phyloP scores from a whole-genome alignment of 1,140 invertebrate species.

The Brachionus paranguensis region DNA sequence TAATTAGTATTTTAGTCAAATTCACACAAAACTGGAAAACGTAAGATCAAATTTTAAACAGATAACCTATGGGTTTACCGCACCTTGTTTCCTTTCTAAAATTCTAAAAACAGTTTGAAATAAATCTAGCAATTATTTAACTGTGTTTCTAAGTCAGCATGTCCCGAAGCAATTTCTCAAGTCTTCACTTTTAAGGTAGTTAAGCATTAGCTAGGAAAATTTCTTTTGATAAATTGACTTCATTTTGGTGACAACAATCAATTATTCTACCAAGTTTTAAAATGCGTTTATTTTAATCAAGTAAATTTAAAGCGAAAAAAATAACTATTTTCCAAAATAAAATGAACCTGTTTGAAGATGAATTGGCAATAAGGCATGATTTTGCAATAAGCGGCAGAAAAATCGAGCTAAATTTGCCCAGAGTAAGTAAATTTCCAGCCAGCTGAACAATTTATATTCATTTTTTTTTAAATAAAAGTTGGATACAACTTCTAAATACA shows the following conservation, averaged over 20 bases:
- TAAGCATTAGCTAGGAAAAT: not conserved
- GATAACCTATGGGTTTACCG: not conserved
- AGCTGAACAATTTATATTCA: not conserved
- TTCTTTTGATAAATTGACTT: not conserved
- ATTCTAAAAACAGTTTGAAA: not conserved
- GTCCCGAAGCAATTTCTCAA: not conserved
- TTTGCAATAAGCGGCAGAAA: not conserved
- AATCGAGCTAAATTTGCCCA: not conserved
- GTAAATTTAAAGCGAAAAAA: not conserved
- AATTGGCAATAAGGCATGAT: not conserved
- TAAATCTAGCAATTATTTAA: not conserved
- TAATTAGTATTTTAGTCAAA: no score
- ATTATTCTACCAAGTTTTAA: not conserved
- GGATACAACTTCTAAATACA: not conserved
- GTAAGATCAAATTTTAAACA: not conserved
- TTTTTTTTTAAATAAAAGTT: not conserved
- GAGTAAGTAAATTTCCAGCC: not conserved
- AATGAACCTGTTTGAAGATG: conserved; percentile 11
- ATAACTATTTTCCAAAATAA: not conserved
- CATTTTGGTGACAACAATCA: not conserved
- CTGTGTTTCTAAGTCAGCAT: not conserved
- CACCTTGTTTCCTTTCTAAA: not conserved
- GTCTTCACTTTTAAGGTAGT: not conserved
- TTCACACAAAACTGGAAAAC: no score
- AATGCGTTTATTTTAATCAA: not conserved